Conservation (phyloP, 1,140 invertebrate species). For the Diabrotica virgifera region DNA sequence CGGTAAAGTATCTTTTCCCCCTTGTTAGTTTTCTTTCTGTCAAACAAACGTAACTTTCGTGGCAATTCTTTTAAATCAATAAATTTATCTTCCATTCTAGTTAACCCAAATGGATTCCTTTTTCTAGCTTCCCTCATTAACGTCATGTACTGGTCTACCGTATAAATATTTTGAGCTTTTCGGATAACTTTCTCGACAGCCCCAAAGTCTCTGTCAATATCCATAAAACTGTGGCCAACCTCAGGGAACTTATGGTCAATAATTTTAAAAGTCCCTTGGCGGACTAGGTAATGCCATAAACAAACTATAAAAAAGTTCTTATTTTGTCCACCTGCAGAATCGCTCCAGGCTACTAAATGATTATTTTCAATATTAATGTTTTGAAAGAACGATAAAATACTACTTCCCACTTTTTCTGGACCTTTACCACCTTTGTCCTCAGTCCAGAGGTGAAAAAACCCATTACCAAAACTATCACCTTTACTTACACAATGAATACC, state of each 20-base stretch:
- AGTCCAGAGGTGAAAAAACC: too few relatives aligned
- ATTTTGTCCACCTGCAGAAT: too few relatives aligned
- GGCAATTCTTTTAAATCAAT: conserved; percentile 19
- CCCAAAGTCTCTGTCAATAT: conserved; percentile 31
- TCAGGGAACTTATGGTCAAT: conserved; percentile 32
- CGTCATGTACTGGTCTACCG: conserved; percentile 26
- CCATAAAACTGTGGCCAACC: conserved; percentile 26
- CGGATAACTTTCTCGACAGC: conserved; percentile 27
- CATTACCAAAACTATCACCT: too few relatives aligned
- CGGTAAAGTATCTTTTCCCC: not conserved
- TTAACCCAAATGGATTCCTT: conserved; percentile 8
- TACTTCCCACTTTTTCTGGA: too few relatives aligned
- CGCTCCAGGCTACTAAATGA: too few relatives aligned
- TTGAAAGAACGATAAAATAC: too few relatives aligned
- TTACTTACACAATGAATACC: too few relatives aligned
- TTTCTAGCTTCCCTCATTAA: conserved; percentile 22
- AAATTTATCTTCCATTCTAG: too few relatives aligned
- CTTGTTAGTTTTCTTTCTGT: too few relatives aligned
- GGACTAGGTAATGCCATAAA: conserved; percentile 22
- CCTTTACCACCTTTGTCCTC: too few relatives aligned
- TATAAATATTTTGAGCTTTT: conserved; percentile 25
- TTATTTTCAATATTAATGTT: too few relatives aligned
- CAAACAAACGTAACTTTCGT: too few relatives aligned
- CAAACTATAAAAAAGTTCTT: conserved; percentile 9
- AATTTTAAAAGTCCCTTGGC: conserved; percentile 15